Conservation (phyloP, 1,140 invertebrate genomes). For the Achatina immaculata region DNA sequence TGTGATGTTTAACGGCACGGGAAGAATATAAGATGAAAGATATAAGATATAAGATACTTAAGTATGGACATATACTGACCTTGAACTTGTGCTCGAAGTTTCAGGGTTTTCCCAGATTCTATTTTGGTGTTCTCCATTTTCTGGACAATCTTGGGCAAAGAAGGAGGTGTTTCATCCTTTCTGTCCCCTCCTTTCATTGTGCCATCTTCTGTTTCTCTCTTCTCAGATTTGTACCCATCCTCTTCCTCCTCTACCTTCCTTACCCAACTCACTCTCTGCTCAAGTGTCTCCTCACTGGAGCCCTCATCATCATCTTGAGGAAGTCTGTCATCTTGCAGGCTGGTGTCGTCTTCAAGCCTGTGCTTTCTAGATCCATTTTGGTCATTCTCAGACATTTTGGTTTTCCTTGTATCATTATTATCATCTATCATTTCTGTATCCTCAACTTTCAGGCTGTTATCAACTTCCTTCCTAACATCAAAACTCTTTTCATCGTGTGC, state of each 20-base stretch:
- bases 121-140: constrained; percentile 48
- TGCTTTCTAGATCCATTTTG: background rate
- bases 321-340: background rate
- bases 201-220: background rate
- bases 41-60: too few relatives aligned
- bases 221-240: background rate
- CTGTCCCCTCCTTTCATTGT: background rate
- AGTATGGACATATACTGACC: too few relatives aligned
- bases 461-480: too few relatives aligned
- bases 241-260: constrained; percentile 15
- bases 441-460: too few relatives aligned
- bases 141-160: constrained; percentile 43
- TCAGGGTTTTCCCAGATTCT: constrained; percentile 47
- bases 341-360: background rate
- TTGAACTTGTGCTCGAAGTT: constrained; percentile 47
- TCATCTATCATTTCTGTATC: background rate
- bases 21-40: too few relatives aligned
- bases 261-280: constrained; percentile 14
- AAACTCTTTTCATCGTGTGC: too few relatives aligned
- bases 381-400: background rate
- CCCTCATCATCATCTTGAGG: background rate
- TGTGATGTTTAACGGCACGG: too few relatives aligned
- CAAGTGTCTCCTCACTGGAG: background rate
- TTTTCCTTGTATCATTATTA: background rate
- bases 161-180: too few relatives aligned